Evolutionary conservation across 2,113 vertebrate genomes (phyloP).

Genomic region (Scophthalmus maximus): DNA sequence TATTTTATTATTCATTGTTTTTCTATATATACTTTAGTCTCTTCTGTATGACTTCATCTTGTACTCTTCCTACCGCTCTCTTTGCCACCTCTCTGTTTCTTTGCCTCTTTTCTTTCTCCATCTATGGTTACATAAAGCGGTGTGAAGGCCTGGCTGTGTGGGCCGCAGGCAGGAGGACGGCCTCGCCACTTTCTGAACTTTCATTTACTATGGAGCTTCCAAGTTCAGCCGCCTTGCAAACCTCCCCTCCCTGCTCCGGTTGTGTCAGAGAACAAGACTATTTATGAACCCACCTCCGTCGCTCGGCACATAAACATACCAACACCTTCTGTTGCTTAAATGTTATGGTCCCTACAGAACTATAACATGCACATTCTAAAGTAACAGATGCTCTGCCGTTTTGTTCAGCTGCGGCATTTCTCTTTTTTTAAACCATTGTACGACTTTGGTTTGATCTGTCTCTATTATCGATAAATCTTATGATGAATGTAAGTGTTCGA

Average conservation of each 20-base stretch:
- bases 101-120: slow-evolving; percentile 45
- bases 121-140: slow-evolving; percentile 63
- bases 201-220: slow-evolving; percentile 69
- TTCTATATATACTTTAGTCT: slow-evolving; percentile 36
- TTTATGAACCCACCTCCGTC: slow-evolving; percentile 58
- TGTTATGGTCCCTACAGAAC: slow-evolving; percentile 39
- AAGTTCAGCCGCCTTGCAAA: slow-evolving; percentile 59
- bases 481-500: no score
- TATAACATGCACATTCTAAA: neutral
- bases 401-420: no score
- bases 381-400: no score
- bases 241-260: slow-evolving; percentile 49
- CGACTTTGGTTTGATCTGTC: no score
- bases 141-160: slow-evolving; percentile 66
- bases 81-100: slow-evolving; percentile 37
- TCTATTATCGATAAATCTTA: no score
- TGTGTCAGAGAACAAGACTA: slow-evolving; percentile 46
- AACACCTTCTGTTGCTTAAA: slow-evolving; percentile 33
- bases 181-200: slow-evolving; percentile 66
- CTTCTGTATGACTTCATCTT: slow-evolving; percentile 35
- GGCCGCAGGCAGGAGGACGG: slow-evolving; percentile 66
- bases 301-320: slow-evolving; percentile 36
- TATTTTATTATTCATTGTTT: slow-evolving; percentile 38
- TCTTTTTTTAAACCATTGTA: no score
- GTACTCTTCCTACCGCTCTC: slow-evolving; percentile 39